Evolutionary conservation across 1,140 invertebrate species (phyloP), one percentile per base, ranked within the genome.

Genomic region (Drosophila micromelanica): DNA sequence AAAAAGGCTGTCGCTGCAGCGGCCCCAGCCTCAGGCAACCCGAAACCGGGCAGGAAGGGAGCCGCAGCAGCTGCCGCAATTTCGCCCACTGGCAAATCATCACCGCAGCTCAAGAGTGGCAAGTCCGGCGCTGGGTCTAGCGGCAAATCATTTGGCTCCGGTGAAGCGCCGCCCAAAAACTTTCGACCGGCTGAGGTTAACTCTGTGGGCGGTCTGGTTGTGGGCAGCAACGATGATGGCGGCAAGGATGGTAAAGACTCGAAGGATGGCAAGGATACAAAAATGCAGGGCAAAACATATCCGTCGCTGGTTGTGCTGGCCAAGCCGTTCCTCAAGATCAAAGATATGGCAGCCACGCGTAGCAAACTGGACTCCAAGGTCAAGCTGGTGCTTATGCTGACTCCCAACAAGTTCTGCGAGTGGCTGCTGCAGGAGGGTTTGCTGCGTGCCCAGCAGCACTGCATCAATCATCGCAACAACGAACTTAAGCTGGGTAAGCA

Each of bases 361-460:
- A 91, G 93, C 2, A 93, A 93, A 37, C 91, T 95, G 9, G 95
- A 96, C 91, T 93, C 93, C 7, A 96, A 96, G 92, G 96, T 98
- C 0, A 97, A 97, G 91, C 93, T 94, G 20, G 95, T 97, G 12
- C 92, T 98, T 1, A 95, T 97, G 93, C 95, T 95, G 78, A 94
- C 94, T 1, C 94, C 96, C 0, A 95, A 96, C 37, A 96, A 96
- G 85, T 97, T 97, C 81, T 96, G 96, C 1, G 97, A 98, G 93
- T 97, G 96, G 96, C 93, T 98, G 17, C 96, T 98, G 45, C 96
- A 97, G 89, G 95, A 96, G 89, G 96, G 96, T 0, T 84, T 97
- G 3, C 93, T 97, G 1, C 93, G 95, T 12, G 95, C 96, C 0
- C 96, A 97, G 84, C 97, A 97, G 89, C 94, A 94, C 82, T 97